These are phyloP conservation scores for Schizothorax lantsangensis DNA, from an alignment of 2,797 vertebrate species.

Conservation along the genomic window DNA sequence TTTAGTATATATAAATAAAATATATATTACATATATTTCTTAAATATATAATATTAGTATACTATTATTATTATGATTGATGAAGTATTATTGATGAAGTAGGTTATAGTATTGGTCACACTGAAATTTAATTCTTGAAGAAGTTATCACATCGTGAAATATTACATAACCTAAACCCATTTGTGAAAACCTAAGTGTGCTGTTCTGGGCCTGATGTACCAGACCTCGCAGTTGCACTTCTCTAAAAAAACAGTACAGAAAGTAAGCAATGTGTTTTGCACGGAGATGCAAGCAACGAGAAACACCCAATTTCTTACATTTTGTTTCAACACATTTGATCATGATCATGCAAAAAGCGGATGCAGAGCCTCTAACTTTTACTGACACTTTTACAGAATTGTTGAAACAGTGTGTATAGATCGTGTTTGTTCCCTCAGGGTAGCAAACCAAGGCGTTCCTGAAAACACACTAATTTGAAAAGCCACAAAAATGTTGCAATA, in stretches of 20 bases:
- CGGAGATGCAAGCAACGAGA: background rate
- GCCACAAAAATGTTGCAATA: background rate
- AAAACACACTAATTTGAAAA: constrained; percentile 27
- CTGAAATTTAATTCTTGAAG: background rate
- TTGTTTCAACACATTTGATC: background rate
- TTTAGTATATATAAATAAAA: background rate
- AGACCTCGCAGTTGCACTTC: background rate
- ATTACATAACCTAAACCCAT: background rate
- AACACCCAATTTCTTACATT: background rate
- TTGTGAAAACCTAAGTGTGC: background rate
- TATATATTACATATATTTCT: background rate
- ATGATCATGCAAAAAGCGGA: background rate
- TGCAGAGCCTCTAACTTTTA: background rate
- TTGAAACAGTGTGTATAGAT: background rate
- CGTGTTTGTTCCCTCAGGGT: background rate
- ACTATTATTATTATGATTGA: too few relatives aligned
- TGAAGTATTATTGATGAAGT: background rate
- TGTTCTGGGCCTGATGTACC: background rate
- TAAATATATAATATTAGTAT: background rate
- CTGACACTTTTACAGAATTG: too few relatives aligned
- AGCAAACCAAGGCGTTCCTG: background rate
- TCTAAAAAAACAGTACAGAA: background rate
- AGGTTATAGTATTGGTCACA: background rate
- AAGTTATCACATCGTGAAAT: background rate
- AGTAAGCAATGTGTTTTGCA: background rate